Conservation (phyloP, 2,888 invertebrate species). For the Amitus sp. region DNA sequence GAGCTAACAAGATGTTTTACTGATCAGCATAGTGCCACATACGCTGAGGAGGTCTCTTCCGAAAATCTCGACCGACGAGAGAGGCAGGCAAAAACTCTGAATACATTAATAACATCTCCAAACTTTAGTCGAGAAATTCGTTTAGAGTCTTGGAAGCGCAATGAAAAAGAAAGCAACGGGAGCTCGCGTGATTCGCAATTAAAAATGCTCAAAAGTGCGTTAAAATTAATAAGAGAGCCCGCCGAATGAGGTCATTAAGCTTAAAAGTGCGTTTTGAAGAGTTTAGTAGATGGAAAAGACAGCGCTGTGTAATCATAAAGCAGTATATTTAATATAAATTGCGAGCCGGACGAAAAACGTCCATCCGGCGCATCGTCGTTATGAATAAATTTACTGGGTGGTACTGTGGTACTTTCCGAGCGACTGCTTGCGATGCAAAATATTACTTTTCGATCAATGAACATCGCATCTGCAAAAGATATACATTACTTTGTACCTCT, state of each 20-base stretch:
- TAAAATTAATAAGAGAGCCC: background rate
- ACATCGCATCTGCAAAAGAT: slow-evolving; percentile 24
- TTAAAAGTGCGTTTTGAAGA: background rate
- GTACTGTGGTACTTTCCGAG: slow-evolving; percentile 25
- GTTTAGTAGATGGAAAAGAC: slow-evolving; percentile 4
- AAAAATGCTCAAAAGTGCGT: background rate
- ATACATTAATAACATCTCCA: slow-evolving; percentile 59
- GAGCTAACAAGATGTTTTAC: slow-evolving; percentile 62
- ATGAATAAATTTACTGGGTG: slow-evolving; percentile 16
- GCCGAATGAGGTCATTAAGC: background rate
- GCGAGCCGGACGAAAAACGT: slow-evolving; percentile 10
- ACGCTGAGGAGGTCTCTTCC: slow-evolving; percentile 55
- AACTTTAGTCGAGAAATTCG: slow-evolving; percentile 39
- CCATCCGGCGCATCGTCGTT: slow-evolving; percentile 14
- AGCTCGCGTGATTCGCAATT: background rate
- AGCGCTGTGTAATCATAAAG: slow-evolving; percentile 12
- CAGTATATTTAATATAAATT: slow-evolving; percentile 26
- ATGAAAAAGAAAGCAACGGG: background rate
- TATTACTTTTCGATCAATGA: slow-evolving; percentile 26
- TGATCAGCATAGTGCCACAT: slow-evolving; percentile 58
- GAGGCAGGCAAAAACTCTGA: slow-evolving; percentile 57
- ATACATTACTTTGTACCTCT: slow-evolving; percentile 21
- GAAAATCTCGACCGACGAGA: slow-evolving; percentile 51
- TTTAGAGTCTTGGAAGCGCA: background rate
- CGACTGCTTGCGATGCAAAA: slow-evolving; percentile 32